Conservation (phyloP, 92 coral and sea anemone species). For the Chrysogorgia sp. region DNA sequence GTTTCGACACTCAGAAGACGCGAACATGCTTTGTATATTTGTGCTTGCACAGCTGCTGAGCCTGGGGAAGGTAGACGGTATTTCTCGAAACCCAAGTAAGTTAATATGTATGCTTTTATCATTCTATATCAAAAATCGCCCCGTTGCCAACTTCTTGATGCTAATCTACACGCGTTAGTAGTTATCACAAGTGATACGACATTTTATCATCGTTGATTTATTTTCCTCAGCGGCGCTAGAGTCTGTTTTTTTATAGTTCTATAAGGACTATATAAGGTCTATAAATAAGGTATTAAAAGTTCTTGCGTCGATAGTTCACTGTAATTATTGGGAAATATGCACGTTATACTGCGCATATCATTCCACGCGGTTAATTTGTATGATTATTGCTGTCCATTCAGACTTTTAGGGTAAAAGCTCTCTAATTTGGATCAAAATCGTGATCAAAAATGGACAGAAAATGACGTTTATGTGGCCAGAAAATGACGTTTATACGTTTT, state of each 20-base stretch:
- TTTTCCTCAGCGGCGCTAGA: too few relatives aligned
- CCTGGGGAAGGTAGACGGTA: neutral
- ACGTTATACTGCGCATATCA: neutral
- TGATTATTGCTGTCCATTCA: neutral
- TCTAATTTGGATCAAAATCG: neutral
- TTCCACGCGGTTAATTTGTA: neutral
- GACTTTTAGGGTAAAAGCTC: neutral
- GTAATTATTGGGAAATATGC: neutral
- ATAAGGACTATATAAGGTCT: too few relatives aligned
- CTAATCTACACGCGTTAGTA: too few relatives aligned
- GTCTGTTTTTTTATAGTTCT: too few relatives aligned
- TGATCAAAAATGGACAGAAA: too few relatives aligned
- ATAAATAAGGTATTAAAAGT: too few relatives aligned
- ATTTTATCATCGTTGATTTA: too few relatives aligned
- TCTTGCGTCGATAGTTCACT: neutral
- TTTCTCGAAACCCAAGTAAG: slow-evolving; percentile 27
- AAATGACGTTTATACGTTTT: too few relatives aligned
- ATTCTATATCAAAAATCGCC: too few relatives aligned
- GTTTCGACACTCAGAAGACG: neutral
- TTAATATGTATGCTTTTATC: neutral
- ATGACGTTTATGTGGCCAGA: too few relatives aligned
- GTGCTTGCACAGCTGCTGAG: neutral
- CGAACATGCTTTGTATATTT: slow-evolving; percentile 17
- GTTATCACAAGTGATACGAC: too few relatives aligned
- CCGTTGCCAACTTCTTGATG: too few relatives aligned